phyloP scores from a whole-genome alignment of 1,140 invertebrate species.

The Gryon sp. region DNA sequence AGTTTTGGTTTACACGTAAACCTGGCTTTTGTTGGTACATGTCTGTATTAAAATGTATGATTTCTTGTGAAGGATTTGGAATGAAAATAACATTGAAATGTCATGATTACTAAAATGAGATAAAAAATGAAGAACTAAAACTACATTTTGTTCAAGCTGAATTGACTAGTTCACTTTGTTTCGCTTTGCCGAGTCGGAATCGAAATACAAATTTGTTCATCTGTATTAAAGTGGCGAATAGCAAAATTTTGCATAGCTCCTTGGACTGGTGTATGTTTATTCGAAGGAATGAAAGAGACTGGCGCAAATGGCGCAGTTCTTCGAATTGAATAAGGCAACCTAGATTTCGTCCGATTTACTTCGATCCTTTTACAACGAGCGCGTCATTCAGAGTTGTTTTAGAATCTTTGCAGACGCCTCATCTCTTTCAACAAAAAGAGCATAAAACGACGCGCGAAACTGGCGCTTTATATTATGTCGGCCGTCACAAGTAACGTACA shows the following conservation, averaged over 20 bases:
- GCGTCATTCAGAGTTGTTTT: conserved; percentile 57
- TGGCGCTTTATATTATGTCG: conserved; percentile 45
- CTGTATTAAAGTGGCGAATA: conserved; percentile 37
- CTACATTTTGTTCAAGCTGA: conserved; percentile 1
- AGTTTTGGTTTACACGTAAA: no score
- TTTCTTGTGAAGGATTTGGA: no score
- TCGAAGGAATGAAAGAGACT: conserved; percentile 35
- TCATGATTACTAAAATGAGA: no score
- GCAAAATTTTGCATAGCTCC: conserved; percentile 44
- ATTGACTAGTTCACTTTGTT: conserved; percentile 12
- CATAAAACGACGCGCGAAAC: conserved; percentile 49
- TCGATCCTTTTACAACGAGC: conserved; percentile 50
- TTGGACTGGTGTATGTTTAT: conserved; percentile 50
- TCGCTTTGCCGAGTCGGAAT: conserved; percentile 4
- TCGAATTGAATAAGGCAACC: conserved; percentile 54
- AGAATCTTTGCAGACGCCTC: conserved; percentile 44
- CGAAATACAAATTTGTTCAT: conserved; percentile 49
- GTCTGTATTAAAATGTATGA: no score
- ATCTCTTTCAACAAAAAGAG: conserved; percentile 25
- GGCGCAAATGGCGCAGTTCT: conserved; percentile 36
- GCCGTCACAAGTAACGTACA: conserved; percentile 36
- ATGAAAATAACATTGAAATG: no score
- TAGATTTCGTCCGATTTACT: conserved; percentile 50
- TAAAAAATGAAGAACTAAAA: not conserved
- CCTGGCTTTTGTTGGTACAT: no score